phyloP scores from a whole-genome alignment of 53 echinoderm and acorn worm genomes.

The Apostichopus leukothele region DNA sequence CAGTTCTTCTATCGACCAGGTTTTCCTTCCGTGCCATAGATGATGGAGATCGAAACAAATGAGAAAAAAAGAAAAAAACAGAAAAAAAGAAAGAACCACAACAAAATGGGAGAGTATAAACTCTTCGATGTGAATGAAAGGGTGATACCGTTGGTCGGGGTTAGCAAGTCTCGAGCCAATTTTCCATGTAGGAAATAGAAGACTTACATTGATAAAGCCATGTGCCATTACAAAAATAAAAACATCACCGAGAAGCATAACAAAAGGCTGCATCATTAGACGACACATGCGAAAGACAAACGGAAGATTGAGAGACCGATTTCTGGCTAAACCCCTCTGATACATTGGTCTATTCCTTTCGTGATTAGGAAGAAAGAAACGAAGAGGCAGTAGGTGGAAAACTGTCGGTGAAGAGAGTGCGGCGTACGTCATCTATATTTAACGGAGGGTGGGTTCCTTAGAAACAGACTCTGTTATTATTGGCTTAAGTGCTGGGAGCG shows the following conservation, averaged over 20 bases:
- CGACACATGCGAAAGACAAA: background rate
- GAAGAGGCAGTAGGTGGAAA: background rate
- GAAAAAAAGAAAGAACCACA: background rate
- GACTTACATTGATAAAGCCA: no score
- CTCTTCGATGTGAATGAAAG: background rate
- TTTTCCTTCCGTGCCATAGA: background rate
- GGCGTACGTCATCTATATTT: background rate
- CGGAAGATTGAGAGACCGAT: background rate
- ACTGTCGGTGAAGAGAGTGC: background rate
- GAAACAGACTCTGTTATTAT: slow-evolving; percentile 10
- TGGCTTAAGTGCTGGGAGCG: background rate
- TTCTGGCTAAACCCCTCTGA: slow-evolving; percentile 10
- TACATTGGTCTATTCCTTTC: slow-evolving; percentile 9
- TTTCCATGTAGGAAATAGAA: no score
- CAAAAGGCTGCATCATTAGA: no score
- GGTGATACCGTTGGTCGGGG: background rate
- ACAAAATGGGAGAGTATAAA: background rate
- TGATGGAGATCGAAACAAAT: no score
- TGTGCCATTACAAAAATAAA: no score
- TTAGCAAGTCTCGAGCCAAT: no score
- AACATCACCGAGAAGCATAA: no score
- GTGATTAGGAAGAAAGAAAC: background rate
- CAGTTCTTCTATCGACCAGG: background rate
- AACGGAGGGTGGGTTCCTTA: background rate
- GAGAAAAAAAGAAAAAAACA: no score